Conservation (phyloP, 1,140 invertebrate genomes). For the Gryllus bimaculatus region DNA sequence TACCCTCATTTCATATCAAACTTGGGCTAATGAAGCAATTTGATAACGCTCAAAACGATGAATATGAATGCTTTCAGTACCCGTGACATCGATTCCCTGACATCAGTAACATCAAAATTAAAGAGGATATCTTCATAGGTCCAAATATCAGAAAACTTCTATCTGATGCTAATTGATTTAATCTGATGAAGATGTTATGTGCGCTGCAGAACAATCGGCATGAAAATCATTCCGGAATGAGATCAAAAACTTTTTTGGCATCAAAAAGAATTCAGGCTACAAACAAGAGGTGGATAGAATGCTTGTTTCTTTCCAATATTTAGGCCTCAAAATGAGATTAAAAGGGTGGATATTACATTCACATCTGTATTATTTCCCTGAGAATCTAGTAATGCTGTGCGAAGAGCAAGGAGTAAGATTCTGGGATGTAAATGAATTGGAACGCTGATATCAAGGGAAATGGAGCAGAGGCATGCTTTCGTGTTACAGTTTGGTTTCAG, state of each 20-base stretch:
- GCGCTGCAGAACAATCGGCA: constrained; percentile 19
- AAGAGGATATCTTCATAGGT: constrained; percentile 30
- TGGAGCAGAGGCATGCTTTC: no score
- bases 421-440: background rate
- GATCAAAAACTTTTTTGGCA: background rate
- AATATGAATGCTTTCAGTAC: constrained; percentile 29
- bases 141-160: constrained; percentile 30
- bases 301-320: background rate
- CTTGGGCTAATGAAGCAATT: constrained; percentile 32
- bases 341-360: background rate
- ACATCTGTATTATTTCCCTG: background rate
- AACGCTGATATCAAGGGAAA: background rate
- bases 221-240: constrained; percentile 23
- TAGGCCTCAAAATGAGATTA: background rate
- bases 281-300: background rate
- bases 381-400: background rate
- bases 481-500: no score
- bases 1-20: constrained; percentile 34
- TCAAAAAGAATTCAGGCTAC: background rate
- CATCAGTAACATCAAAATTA: constrained; percentile 29
- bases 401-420: background rate
- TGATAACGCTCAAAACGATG: constrained; percentile 29
- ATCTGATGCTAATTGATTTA: constrained; percentile 23
- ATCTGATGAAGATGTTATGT: constrained; percentile 22
- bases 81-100: constrained; percentile 28